Evolutionary conservation across 2,888 invertebrate genomes (phyloP).

Genomic region (Seira musarum): DNA sequence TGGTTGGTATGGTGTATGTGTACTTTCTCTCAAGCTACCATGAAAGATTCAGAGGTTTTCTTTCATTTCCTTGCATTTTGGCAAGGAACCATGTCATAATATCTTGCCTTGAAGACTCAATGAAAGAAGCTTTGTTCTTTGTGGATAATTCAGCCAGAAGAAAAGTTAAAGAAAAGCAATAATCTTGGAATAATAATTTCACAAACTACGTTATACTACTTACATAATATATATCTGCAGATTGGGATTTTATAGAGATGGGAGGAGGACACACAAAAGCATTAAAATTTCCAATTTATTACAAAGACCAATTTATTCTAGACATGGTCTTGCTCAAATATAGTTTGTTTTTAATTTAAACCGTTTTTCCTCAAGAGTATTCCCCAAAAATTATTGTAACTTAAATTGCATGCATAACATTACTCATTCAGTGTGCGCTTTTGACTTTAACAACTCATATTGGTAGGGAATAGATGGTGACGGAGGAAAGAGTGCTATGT

Average conservation of each 20-base stretch:
- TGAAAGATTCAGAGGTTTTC: conserved; percentile 30
- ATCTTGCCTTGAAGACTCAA: conserved; percentile 25
- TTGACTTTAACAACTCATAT: background rate
- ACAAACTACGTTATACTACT: background rate
- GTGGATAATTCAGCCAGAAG: conserved; percentile 21
- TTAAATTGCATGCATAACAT: background rate
- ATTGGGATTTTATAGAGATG: conserved; percentile 2
- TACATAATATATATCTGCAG: background rate
- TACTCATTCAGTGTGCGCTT: too few relatives aligned
- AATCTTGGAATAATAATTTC: conserved; percentile 21
- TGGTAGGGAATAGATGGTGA: background rate
- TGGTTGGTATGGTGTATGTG: background rate
- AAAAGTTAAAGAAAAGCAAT: conserved; percentile 17
- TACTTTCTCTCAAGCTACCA: background rate
- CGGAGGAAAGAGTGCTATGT: background rate
- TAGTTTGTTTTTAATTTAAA: conserved; percentile 10
- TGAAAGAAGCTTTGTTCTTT: conserved; percentile 14
- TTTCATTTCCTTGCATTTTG: conserved; percentile 38
- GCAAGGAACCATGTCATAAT: conserved; percentile 36
- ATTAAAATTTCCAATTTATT: conserved; percentile 5
- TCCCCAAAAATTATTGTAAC: background rate
- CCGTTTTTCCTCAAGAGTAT: background rate
- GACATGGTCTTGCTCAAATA: background rate
- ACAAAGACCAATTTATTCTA: background rate
- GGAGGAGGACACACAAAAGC: background rate